phyloP scores from a whole-genome alignment of 2,797 vertebrate genomes.

The Enteromius paludinosus region DNA sequence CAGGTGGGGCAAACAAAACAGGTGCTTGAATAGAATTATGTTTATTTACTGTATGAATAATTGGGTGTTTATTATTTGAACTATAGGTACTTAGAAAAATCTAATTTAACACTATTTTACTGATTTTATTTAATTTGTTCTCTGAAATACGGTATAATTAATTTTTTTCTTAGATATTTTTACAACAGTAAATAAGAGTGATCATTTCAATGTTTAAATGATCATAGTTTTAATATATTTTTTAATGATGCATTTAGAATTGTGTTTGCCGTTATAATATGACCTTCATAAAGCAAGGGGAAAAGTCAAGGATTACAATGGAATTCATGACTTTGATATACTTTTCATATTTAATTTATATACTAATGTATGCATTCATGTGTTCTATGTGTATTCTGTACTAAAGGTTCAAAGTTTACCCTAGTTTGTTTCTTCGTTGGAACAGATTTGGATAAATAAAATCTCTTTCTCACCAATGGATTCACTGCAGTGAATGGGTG shows the following conservation, averaged over 20 bases:
- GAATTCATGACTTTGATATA: neutral
- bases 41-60: neutral
- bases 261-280: neutral
- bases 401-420: neutral
- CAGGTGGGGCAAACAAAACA: neutral
- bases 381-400: neutral
- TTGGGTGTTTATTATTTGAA: neutral
- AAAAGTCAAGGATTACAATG: neutral
- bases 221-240: neutral
- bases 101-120: neutral
- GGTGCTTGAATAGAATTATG: neutral
- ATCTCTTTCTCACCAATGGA: neutral
- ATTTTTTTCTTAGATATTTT: neutral
- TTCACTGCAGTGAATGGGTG: neutral
- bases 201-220: neutral
- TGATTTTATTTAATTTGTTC: neutral
- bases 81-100: neutral
- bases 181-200: neutral
- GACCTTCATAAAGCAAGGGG: neutral
- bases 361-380: neutral
- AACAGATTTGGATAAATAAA: neutral
- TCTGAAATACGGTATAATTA: neutral
- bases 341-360: neutral
- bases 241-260: neutral
- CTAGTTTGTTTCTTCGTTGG: neutral